phyloP scores from a whole-genome alignment of 2,113 vertebrate genomes.

The Austrofundulus limnaeus region DNA sequence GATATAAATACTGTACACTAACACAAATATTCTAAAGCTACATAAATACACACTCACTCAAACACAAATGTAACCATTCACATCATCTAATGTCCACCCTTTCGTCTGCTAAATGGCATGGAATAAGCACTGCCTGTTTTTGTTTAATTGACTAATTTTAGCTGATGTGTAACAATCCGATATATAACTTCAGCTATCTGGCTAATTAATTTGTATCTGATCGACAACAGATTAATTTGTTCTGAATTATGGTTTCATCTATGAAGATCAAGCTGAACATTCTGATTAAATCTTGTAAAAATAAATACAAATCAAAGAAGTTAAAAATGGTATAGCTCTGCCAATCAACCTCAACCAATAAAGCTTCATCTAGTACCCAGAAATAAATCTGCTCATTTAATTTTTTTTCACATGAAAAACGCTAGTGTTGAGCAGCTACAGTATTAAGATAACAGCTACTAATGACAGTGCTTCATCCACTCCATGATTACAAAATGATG shows the following conservation, averaged over 20 bases:
- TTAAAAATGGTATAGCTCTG: background rate
- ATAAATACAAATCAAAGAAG: no score
- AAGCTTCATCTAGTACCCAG: background rate
- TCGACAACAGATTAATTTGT: background rate
- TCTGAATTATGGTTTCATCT: background rate
- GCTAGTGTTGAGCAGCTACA: background rate
- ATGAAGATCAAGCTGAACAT: background rate
- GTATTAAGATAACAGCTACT: slow-evolving; percentile 1
- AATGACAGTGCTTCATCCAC: slow-evolving; percentile 70
- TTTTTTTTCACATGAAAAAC: background rate
- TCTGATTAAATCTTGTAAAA: background rate
- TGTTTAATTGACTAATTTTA: slow-evolving; percentile 3
- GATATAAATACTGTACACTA: slow-evolving; percentile 82
- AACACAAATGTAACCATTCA: slow-evolving; percentile 69
- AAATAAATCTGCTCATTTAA: background rate
- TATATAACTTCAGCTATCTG: background rate
- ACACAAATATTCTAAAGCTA: slow-evolving; percentile 85
- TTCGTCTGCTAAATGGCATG: slow-evolving; percentile 53
- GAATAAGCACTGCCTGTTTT: slow-evolving; percentile 63
- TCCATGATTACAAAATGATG: slow-evolving; percentile 43
- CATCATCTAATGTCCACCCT: slow-evolving; percentile 51
- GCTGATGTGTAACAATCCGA: slow-evolving; percentile 15
- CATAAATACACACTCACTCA: slow-evolving; percentile 64
- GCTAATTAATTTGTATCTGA: background rate
- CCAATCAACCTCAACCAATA: background rate